Percentiles rank a stretch among this genome's conserved stretches.
These are phyloP conservation scores for Lasius platythorax DNA, from an alignment of 2,888 invertebrate species.

Conservation along the genomic window DNA sequence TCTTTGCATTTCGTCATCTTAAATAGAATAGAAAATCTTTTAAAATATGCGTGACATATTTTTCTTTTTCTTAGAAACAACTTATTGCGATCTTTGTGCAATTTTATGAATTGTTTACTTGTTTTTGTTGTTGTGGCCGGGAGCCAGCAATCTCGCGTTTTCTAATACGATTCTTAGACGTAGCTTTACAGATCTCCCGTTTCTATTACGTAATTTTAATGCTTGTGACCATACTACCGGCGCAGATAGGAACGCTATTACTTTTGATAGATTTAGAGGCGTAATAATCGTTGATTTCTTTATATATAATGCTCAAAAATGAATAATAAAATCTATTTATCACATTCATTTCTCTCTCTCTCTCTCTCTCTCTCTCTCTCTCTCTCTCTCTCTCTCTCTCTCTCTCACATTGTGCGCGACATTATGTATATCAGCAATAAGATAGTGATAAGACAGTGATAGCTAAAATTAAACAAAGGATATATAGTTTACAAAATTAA, in stretches of 20 bases:
- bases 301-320: neutral
- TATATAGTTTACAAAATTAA: neutral
- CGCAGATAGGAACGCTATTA: neutral
- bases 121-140: slow-evolving; percentile 40
- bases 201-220: slow-evolving; percentile 45
- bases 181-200: neutral
- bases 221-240: neutral
- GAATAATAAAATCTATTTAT: slow-evolving; percentile 7
- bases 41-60: neutral
- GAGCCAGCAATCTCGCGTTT: slow-evolving; percentile 53
- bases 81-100: slow-evolving; percentile 21
- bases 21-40: neutral
- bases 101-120: slow-evolving; percentile 41
- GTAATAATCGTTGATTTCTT: neutral
- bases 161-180: slow-evolving; percentile 26
- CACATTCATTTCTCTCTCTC: too few relatives aligned
- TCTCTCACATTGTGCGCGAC: too few relatives aligned
- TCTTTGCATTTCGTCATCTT: neutral
- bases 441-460: neutral
- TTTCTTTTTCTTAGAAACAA: slow-evolving; percentile 4
- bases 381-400: too few relatives aligned
- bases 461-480: neutral
- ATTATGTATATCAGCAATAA: neutral
- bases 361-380: too few relatives aligned
- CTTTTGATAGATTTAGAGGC: neutral